These are phyloP conservation scores for Cryptocheilus praepositus DNA, from an alignment of 2,888 invertebrate genomes.

Conservation along the genomic window DNA sequence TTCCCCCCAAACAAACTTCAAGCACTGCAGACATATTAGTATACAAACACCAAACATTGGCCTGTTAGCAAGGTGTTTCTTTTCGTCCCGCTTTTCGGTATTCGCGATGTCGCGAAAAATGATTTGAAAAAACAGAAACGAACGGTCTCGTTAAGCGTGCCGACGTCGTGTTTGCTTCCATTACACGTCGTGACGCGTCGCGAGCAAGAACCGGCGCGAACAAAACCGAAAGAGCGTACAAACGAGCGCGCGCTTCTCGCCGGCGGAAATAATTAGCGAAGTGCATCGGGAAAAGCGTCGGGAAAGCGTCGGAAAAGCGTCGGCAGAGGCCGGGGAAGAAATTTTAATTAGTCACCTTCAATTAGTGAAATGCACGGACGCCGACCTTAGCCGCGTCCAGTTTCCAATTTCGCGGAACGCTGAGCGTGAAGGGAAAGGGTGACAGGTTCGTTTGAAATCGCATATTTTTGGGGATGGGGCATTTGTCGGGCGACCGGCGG, in stretches of 20 bases:
- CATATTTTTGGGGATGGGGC: too few relatives aligned
- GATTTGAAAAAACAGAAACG: too few relatives aligned
- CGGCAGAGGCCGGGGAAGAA: conserved; percentile 11
- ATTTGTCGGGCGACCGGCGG: background rate
- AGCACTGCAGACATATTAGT: too few relatives aligned
- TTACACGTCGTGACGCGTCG: conserved; percentile 9
- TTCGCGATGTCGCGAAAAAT: too few relatives aligned
- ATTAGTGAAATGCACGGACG: conserved; percentile 26
- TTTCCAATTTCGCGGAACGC: too few relatives aligned
- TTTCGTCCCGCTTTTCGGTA: too few relatives aligned
- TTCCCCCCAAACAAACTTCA: too few relatives aligned
- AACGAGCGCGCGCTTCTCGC: conserved; percentile 25
- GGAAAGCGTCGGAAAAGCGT: conserved; percentile 28
- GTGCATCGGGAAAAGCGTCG: conserved; percentile 43
- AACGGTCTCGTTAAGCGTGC: conserved; percentile 16
- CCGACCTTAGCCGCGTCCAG: too few relatives aligned
- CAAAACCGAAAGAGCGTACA: conserved; percentile 24
- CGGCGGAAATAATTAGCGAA: conserved; percentile 51
- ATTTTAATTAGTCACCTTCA: conserved; percentile 56
- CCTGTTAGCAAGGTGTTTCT: too few relatives aligned
- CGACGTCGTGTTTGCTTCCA: conserved; percentile 14
- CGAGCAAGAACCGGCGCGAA: too few relatives aligned
- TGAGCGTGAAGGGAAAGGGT: too few relatives aligned
- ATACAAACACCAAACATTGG: too few relatives aligned
- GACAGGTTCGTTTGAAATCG: background rate